phyloP scores from a whole-genome alignment of 2,113 vertebrate species.

The Callopanchax toddi region DNA sequence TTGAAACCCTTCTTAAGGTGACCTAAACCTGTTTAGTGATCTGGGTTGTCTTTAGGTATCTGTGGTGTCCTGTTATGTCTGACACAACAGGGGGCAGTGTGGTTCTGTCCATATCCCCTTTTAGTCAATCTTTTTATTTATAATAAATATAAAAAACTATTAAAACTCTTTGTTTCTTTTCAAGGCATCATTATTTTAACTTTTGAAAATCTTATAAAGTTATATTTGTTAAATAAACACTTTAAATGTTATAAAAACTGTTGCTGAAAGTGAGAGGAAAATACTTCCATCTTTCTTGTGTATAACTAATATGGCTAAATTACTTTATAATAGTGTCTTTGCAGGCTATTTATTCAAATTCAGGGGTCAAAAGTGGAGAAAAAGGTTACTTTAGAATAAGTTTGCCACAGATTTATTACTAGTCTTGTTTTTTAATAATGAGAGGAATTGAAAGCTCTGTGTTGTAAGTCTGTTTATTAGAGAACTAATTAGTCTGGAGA shows the following conservation, averaged over 20 bases:
- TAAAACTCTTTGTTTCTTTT: too few species aligned
- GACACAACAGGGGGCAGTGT: conserved; percentile 83
- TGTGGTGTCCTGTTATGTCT: conserved; percentile 39
- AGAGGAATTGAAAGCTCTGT: too few species aligned
- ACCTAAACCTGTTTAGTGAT: background rate
- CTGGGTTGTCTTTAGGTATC: conserved; percentile 12
- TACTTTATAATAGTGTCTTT: background rate
- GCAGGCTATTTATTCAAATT: conserved; percentile 3
- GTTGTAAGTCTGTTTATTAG: background rate
- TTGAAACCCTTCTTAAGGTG: background rate
- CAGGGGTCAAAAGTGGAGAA: conserved; percentile 4
- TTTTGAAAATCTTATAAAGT: too few species aligned
- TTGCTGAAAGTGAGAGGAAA: background rate
- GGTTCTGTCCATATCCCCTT: conserved; percentile 63
- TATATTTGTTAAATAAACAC: background rate
- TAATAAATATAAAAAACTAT: too few species aligned
- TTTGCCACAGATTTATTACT: conserved; percentile 10
- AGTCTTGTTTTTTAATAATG: too few species aligned
- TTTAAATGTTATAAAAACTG: background rate
- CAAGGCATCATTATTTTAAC: too few species aligned
- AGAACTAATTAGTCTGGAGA: conserved; percentile 37
- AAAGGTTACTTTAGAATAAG: conserved; percentile 14
- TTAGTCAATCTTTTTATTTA: background rate
- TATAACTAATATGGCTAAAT: too few species aligned
- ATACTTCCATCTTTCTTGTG: too few species aligned